phyloP scores from a whole-genome alignment of 30 jellyfish, hydroid and myxozoan genomes.

The Aurelia sp. region DNA sequence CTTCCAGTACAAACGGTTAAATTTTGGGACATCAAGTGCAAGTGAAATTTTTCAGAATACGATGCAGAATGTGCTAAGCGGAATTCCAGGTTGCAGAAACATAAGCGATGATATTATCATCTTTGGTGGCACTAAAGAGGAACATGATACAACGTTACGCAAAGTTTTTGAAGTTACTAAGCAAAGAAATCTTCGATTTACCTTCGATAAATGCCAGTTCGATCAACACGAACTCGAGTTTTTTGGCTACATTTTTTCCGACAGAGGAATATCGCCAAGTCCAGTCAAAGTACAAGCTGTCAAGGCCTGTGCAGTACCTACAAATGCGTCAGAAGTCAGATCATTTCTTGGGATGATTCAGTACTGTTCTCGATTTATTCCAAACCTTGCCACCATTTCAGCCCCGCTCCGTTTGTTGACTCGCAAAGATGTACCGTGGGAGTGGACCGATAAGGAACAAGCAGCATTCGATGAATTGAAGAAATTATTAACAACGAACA shows the following conservation, averaged over 20 bases:
- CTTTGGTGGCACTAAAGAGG: conserved; percentile 1
- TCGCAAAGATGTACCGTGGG: no score
- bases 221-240: no score
- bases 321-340: neutral
- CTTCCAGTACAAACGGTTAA: neutral
- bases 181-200: no score
- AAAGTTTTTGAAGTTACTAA: no score
- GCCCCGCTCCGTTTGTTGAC: no score
- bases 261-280: no score
- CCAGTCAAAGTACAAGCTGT: neutral
- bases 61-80: neutral
- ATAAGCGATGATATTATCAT: neutral
- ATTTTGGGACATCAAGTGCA: conserved; percentile 10
- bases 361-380: neutral
- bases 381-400: neutral
- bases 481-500: no score
- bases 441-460: no score
- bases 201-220: no score
- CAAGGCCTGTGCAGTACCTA: neutral
- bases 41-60: conserved; percentile 1
- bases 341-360: neutral
- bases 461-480: no score
- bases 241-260: no score
- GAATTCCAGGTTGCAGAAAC: neutral
- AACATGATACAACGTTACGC: neutral